Evolutionary conservation across 1,140 invertebrate genomes (phyloP), one percentile per base, ranked within the genome.

Genomic region (Epicauta chinensis): DNA sequence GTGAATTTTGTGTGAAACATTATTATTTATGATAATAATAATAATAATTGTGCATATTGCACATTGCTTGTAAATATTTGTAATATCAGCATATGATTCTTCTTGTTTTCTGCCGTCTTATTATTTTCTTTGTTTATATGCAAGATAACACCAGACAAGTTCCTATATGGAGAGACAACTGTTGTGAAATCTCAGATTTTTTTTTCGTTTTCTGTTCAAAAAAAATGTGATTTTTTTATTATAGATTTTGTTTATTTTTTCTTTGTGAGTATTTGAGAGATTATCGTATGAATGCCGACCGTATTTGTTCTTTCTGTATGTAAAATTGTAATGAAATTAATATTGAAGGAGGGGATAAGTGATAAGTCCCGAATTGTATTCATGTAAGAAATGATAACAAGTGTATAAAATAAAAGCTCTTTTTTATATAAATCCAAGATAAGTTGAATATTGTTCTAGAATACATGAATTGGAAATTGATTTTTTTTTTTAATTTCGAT

Each of bases 61-160:
- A 50, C 47, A 29, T 11, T 41, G 38, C n/a, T 49, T 49, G 37
- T 49, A 40, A 38, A 49, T 49, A 49, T 49, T 49, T 49, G 46
- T 49, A 49, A 49, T 38, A 49, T 49, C 31, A 49, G 37, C 29
- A n/a, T n/a, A n/a, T n/a, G n/a, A n/a, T n/a, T n/a, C n/a, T n/a
- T n/a, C n/a, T 30, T 46, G 32, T 29, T 31, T 49, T 38, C n/a
- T 38, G 17, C 40, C 39, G 39, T 37, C 40, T 50, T 40, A 50
- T 31, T 38, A 30, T 50, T 40, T 16, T 23, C 40, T 37, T 38
- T 47, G 34, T 47, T 47, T 47, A 36, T 36, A 36, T 36, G n/a
- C 17, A 47, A 34, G 23, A 36, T 34, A 23, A 23, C 23, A 23
- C 23, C 23, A 23, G 4, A 5, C 23, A 23, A 23, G 23, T 23